Conservation (phyloP, 2,888 invertebrate genomes). For the Ochropleura plecta region DNA sequence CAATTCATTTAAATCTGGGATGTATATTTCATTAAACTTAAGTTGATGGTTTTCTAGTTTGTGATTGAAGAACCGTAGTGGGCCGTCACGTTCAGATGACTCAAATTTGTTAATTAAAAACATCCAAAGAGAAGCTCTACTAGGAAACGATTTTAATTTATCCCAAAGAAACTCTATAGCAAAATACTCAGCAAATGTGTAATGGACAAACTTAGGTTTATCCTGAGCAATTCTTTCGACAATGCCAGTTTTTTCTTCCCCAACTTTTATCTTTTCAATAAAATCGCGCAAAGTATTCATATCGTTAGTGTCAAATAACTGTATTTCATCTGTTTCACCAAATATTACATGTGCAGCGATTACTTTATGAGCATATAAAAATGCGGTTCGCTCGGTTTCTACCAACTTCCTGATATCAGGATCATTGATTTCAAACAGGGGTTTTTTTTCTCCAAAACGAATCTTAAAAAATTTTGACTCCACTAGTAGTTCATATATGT, state of each 20-base stretch:
- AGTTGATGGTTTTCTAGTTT: slow-evolving; percentile 29
- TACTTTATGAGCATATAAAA: slow-evolving; percentile 43
- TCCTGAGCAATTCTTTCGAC: slow-evolving; percentile 38
- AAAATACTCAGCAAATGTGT: slow-evolving; percentile 60
- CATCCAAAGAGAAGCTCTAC: slow-evolving; percentile 28
- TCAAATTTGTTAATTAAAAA: slow-evolving; percentile 37
- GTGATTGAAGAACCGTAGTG: slow-evolving; percentile 40
- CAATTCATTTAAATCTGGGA: slow-evolving; percentile 1
- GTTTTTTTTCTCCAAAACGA: slow-evolving; percentile 58
- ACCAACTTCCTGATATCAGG: slow-evolving; percentile 51
- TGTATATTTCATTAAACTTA: slow-evolving; percentile 18
- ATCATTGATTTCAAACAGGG: slow-evolving; percentile 38
- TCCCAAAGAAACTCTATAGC: slow-evolving; percentile 51
- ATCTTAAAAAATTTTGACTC: slow-evolving; percentile 55
- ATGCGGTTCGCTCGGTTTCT: slow-evolving; percentile 31
- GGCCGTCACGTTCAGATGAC: slow-evolving; percentile 14
- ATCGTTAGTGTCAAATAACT: slow-evolving; percentile 25
- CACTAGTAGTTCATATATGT: slow-evolving; percentile 51
- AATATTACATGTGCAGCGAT: slow-evolving; percentile 45
- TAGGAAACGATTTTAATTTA: slow-evolving; percentile 18
- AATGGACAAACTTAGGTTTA: slow-evolving; percentile 56
- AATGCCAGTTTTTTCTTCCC: slow-evolving; percentile 58
- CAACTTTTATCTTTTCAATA: slow-evolving; percentile 33
- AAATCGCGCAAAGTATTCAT: slow-evolving; percentile 23
- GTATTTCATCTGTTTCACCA: slow-evolving; percentile 15